Evolutionary conservation across 2,113 vertebrate genomes (phyloP).

Genomic region (Paratilapia polleni): DNA sequence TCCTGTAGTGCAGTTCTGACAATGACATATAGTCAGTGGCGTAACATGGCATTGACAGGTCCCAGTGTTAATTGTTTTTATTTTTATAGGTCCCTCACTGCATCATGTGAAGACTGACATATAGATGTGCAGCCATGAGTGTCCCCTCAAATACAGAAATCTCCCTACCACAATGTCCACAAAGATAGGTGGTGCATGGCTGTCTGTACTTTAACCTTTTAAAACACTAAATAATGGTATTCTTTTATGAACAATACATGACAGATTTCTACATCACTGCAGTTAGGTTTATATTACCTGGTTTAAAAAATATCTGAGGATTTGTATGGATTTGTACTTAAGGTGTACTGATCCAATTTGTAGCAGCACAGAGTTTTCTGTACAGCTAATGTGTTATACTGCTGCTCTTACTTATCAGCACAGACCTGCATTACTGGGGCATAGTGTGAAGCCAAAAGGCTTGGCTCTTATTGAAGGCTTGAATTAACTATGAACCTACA

Average conservation of each 20-base stretch:
- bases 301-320: not conserved
- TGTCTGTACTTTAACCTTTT: not conserved
- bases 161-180: not conserved
- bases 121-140: not conserved
- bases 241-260: not conserved
- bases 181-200: not conserved
- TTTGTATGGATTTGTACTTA: not conserved
- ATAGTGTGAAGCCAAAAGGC: not conserved
- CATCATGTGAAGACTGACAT: not conserved
- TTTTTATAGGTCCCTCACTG: not conserved
- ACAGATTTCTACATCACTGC: not conserved
- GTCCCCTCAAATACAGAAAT: not conserved
- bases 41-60: constrained; percentile 35
- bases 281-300: not conserved
- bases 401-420: not conserved
- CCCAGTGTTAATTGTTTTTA: not conserved
- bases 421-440: not conserved
- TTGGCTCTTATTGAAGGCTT: not conserved
- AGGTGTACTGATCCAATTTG: not conserved
- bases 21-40: constrained; percentile 27
- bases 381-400: not conserved
- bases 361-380: not conserved
- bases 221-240: not conserved
- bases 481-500: not conserved
- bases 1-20: constrained; percentile 37